Evolutionary conservation across 2,888 invertebrate genomes (phyloP), one percentile per base, ranked within the genome.

Genomic region (Panzeria rudis): DNA sequence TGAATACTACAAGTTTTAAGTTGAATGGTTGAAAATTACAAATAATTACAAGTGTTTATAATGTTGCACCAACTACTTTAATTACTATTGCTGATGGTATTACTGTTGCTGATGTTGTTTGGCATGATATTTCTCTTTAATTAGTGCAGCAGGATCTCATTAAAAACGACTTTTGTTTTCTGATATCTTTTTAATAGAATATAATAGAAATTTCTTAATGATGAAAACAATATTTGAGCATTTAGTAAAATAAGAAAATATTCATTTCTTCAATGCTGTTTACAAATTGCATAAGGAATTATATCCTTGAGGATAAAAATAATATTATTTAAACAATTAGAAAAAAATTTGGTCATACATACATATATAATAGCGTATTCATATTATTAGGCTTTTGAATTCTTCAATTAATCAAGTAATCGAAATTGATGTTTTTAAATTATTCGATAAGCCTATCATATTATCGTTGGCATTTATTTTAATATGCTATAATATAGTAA

Each of bases 11-110:
- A 35, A 64, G 52, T 62, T 50, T 32, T 29, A 23, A 23, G 47
- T 77, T 73, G 59, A 54, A 61, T 52, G 59, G 68, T 61, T 68
- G 41, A 29, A 69, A 56, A 71, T 71, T 79, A 64, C 83, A 79
- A 84, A 69, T 64, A 79, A 84, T 84, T 75, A 75, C 64, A 79
- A 84, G 56, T 73, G 52, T 50, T 79, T 61, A 56, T 75, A 75
- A 71, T 75, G 62, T 56, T 75, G 61, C 69, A 69, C 23, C 52
- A 78, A 59, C 56, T 72, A 23, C 32, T 71, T 71, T 41, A 62
- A 61, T 17, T 62, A 29, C 61, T 44, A 32, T 62, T 41, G 41
- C 68, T 41, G 59, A 9, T 17, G 20, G 20, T 38, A 50, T 41
- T 44, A 23, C 23, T 72, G 61, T n/a, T 54, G 52, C 41, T 78